Conservation (phyloP, 2,797 vertebrate genomes). For the Sebastes cheni region DNA sequence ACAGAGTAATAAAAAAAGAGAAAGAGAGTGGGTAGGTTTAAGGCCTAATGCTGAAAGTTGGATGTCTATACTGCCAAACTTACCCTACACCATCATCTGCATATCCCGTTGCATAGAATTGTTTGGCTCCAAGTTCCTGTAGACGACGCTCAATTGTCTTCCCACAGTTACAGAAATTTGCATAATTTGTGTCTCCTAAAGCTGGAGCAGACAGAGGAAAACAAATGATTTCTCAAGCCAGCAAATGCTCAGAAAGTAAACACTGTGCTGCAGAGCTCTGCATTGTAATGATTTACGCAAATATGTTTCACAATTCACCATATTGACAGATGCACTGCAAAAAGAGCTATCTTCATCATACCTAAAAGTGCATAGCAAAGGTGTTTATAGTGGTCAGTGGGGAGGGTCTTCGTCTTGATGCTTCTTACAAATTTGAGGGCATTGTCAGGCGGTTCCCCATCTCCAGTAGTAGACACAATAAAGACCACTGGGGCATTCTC, state of each 20-base stretch:
- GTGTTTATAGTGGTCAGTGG: slow-evolving; percentile 84
- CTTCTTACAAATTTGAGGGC: slow-evolving; percentile 87
- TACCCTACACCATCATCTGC: slow-evolving; percentile 97
- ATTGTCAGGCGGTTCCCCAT: slow-evolving; percentile 93
- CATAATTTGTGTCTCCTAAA: slow-evolving; percentile 96
- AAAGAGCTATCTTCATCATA: slow-evolving; percentile 54
- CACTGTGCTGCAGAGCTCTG: neutral
- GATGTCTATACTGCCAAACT: slow-evolving; percentile 37
- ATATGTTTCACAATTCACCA: slow-evolving; percentile 10
- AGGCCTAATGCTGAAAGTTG: neutral
- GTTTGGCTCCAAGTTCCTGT: slow-evolving; percentile 90
- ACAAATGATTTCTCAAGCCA: slow-evolving; percentile 14
- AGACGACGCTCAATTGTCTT: slow-evolving; percentile 90
- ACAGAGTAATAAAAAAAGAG: neutral
- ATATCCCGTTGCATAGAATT: slow-evolving; percentile 90
- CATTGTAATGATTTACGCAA: neutral
- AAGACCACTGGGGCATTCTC: slow-evolving; percentile 91
- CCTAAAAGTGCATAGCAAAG: slow-evolving; percentile 92
- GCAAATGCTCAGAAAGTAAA: slow-evolving; percentile 19
- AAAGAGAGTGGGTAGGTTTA: neutral
- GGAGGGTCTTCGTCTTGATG: slow-evolving; percentile 84
- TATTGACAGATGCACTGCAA: neutral
- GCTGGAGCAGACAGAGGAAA: slow-evolving; percentile 74
- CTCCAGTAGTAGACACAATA: slow-evolving; percentile 94
- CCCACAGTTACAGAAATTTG: slow-evolving; percentile 96